Percentiles rank a stretch among this genome's conserved stretches.
Evolutionary conservation across 2,797 vertebrate genomes (phyloP).

Genomic region (Acrocephalus scirpaceus): DNA sequence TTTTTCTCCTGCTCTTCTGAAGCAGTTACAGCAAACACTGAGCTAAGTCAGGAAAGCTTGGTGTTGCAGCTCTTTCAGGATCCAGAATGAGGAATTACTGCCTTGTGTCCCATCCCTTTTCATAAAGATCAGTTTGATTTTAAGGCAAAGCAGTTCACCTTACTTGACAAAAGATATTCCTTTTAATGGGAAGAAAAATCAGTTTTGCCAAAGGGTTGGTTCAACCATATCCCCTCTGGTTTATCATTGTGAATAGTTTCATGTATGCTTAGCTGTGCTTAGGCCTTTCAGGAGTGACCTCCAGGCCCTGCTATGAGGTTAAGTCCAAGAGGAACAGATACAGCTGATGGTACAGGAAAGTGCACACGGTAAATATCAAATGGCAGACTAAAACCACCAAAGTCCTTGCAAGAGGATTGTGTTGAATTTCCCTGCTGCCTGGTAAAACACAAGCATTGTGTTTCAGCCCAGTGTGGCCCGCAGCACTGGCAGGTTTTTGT

Average conservation of each 20-base stretch:
- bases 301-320: background rate
- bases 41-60: background rate
- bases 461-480: background rate
- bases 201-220: background rate
- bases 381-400: background rate
- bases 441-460: background rate
- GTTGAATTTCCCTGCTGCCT: background rate
- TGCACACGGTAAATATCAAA: background rate
- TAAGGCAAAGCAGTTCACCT: background rate
- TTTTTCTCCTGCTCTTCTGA: background rate
- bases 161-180: background rate
- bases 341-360: background rate
- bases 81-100: background rate
- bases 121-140: background rate
- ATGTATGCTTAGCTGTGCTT: background rate
- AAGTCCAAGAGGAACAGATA: background rate
- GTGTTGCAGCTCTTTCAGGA: fast-evolving
- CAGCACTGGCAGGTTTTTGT: background rate
- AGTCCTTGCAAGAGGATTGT: background rate
- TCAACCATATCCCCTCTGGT: background rate
- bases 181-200: background rate
- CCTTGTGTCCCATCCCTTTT: background rate
- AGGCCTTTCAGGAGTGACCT: background rate
- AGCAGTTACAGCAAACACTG: background rate
- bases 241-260: background rate